Base-by-base conservation (phyloP, 2,797 vertebrate species). In the Enteromius thamalakanensis region DNA sequence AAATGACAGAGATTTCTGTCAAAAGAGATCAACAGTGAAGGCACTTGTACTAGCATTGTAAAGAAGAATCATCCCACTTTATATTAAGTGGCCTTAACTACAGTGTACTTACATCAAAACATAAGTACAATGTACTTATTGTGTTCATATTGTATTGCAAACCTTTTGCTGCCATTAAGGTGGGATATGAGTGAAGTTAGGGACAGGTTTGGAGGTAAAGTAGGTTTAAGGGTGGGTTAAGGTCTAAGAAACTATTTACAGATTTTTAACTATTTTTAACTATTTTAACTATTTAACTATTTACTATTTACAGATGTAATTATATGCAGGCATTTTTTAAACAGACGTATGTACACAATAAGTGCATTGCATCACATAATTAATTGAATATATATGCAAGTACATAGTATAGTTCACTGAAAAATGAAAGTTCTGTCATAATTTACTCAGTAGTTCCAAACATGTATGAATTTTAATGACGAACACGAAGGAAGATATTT, bases 21-120 rank as follows among this genome's bases (percentile, higher is more conserved):
- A 60, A 29, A 80, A 71, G 29, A 80, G 53, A 80, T 80, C 67
- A 80, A 42, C 67, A 60, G 53, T 32, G 34, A 42, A 47, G 53
- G 40, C 68, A 23, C 19, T n/a, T 80, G 26, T 32, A 51, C 26
- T 6, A 51, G 45, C 2, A 19, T 32, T 49, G 23, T 64, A 64
- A 64, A 60, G 23, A 60, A 60, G n/a, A 60, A 12, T 26, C 11
- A 11, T 23, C n/a, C 55, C 10, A 26, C 55, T 26, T 60, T 58
- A 58, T 58, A 58, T 23, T 23, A 58, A 26, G 55, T 60, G n/a
- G 55, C 55, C n/a, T 58, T 23, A 58, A 58, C 53, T 58, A 23
- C n/a, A 26, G n/a, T 60, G n/a, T 60, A 14, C 55, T 60, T 26
- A 5, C 55, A 26, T 12, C 10, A 23, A 11, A 58, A 55, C 23